These are phyloP conservation scores for Potorous gilbertii DNA, from an alignment of 2,797 vertebrate genomes.

Conservation along the genomic window DNA sequence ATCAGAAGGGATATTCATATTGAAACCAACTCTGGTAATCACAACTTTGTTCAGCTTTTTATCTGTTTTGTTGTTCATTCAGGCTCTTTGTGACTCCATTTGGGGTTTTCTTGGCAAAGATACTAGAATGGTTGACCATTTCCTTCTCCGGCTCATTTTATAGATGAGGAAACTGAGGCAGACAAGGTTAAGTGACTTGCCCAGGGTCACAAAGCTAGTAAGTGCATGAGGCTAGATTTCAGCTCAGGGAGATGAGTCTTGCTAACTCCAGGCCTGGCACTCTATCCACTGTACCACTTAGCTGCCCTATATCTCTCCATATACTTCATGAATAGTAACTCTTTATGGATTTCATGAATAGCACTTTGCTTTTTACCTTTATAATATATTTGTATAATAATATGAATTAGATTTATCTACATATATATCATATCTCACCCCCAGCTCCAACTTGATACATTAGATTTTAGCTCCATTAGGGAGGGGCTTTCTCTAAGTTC, in stretches of 20 bases:
- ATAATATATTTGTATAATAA: neutral
- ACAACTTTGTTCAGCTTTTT: neutral
- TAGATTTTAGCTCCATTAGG: neutral
- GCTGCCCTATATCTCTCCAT: no score
- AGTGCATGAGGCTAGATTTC: neutral
- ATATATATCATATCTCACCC: neutral
- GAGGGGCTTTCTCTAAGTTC: neutral
- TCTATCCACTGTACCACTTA: no score
- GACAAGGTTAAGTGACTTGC: neutral
- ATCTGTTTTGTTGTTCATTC: neutral
- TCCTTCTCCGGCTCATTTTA: neutral
- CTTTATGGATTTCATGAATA: no score
- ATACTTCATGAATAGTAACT: neutral
- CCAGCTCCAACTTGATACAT: neutral
- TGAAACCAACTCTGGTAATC: neutral
- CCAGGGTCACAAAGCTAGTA: neutral
- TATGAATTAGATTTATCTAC: neutral
- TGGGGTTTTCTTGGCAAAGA: neutral
- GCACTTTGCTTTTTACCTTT: neutral
- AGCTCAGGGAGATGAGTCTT: neutral
- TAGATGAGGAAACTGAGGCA: neutral
- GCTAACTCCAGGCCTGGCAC: no score
- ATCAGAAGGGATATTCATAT: neutral
- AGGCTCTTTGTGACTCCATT: neutral
- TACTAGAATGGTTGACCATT: neutral